A percentile compares a stretch with the other conserved stretches of the same genome.
phyloP scores from a whole-genome alignment of 2,888 invertebrate genomes.

The Mythimna lalbum region DNA sequence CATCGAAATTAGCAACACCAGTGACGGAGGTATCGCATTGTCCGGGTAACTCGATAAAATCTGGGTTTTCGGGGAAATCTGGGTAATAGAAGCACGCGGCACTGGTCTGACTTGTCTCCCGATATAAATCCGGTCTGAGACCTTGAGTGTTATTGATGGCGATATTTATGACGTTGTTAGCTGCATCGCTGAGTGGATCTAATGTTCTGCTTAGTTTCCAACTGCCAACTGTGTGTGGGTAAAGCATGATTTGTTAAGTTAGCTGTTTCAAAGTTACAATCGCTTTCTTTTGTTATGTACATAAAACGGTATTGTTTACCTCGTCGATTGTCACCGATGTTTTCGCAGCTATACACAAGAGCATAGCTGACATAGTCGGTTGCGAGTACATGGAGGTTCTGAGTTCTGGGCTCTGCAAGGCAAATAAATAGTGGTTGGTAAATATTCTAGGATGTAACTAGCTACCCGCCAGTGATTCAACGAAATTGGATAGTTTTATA shows the following conservation, averaged over 20 bases:
- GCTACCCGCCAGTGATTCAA: neutral
- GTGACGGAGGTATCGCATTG: conserved; percentile 74
- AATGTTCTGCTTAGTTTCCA: conserved; percentile 7
- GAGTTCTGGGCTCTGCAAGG: conserved; percentile 59
- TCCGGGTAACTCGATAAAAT: conserved; percentile 73
- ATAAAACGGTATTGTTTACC: conserved; percentile 69
- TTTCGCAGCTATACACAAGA: conserved; percentile 80
- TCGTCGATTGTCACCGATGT: conserved; percentile 71
- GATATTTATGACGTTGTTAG: neutral
- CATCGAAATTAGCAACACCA: neutral
- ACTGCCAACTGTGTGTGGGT: conserved; percentile 14
- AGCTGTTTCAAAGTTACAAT: neutral
- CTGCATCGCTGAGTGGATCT: neutral
- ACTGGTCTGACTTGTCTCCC: neutral
- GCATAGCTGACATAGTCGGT: conserved; percentile 82
- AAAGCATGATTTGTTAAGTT: neutral
- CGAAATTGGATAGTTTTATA: neutral
- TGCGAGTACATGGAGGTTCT: conserved; percentile 76
- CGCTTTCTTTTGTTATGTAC: neutral
- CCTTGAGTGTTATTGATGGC: neutral
- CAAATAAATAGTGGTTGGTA: neutral
- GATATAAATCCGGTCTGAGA: neutral
- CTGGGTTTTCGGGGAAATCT: conserved; percentile 51
- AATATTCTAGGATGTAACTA: neutral
- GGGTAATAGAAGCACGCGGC: conserved; percentile 17